Evolutionary conservation across 2,113 vertebrate species (phyloP).

Genomic region (Nannobrachium achirus): DNA sequence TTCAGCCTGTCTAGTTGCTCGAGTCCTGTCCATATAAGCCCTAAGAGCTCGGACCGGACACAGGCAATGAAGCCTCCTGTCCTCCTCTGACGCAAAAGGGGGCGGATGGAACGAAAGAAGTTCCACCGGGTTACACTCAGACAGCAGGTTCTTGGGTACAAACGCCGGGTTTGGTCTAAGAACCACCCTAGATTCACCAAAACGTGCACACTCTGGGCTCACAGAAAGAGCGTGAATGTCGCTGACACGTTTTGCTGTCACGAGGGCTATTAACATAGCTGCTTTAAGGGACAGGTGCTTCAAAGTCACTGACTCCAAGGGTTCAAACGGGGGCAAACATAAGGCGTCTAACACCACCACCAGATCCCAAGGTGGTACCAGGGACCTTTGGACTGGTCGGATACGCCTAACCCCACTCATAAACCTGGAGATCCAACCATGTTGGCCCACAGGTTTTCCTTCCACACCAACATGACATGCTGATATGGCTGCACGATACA

Average conservation of each 20-base stretch:
- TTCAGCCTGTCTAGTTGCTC: no score
- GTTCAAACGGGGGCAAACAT: no score
- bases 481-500: not conserved
- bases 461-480: constrained; percentile 3
- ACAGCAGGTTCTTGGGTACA: not conserved
- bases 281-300: no score
- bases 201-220: not conserved
- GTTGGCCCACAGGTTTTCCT: not conserved
- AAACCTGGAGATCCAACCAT: no score
- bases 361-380: no score
- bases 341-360: no score
- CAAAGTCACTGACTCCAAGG: no score
- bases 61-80: not conserved
- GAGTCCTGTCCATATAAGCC: not conserved
- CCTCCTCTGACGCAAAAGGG: not conserved
- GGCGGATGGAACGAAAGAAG: not conserved
- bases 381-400: no score
- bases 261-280: no score
- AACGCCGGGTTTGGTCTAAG: not conserved
- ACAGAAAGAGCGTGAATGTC: not conserved
- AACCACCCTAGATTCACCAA: not conserved
- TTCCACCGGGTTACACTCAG: not conserved
- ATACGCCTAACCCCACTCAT: no score
- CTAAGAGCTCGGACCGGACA: not conserved
- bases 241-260: no score